A percentile compares a stretch with the other conserved stretches of the same genome.
Evolutionary conservation across 2,113 vertebrate species (phyloP).

Genomic region (Thoracochromis brauschi): DNA sequence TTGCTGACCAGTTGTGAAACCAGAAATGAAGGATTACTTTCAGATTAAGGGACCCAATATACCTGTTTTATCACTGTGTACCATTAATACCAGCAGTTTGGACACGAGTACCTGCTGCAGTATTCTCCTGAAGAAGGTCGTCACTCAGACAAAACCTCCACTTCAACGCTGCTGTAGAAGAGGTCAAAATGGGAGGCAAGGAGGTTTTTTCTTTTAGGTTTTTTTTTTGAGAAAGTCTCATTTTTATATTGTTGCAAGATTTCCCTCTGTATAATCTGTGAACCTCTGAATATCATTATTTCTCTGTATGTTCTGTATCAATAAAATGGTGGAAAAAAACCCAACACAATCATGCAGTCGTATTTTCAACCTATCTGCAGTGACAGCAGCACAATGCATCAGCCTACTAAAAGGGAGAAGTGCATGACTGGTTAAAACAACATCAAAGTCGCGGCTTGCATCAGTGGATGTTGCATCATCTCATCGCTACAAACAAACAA

Average conservation of each 20-base stretch:
- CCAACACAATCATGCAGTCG: neutral
- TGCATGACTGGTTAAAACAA: neutral
- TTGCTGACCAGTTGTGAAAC: neutral
- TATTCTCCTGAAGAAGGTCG: neutral
- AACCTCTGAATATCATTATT: neutral
- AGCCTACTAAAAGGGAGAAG: neutral
- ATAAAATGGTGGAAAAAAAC: neutral
- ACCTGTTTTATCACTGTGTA: neutral
- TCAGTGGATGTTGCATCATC: neutral
- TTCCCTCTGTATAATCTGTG: neutral
- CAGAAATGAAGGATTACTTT: neutral
- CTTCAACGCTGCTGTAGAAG: neutral
- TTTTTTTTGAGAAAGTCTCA: neutral
- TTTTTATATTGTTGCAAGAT: neutral
- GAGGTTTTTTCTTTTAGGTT: fast-evolving
- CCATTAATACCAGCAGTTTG: neutral
- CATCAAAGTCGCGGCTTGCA: neutral
- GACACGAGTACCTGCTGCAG: neutral
- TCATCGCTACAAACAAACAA: neutral
- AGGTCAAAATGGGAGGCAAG: neutral
- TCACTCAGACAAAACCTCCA: neutral
- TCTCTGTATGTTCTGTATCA: neutral
- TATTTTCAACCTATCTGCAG: neutral
- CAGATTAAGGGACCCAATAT: neutral
- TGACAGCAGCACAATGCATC: neutral